These are phyloP conservation scores for Chelonoidis abingdonii DNA, from an alignment of 2,113 vertebrate species.

Conservation along the genomic window DNA sequence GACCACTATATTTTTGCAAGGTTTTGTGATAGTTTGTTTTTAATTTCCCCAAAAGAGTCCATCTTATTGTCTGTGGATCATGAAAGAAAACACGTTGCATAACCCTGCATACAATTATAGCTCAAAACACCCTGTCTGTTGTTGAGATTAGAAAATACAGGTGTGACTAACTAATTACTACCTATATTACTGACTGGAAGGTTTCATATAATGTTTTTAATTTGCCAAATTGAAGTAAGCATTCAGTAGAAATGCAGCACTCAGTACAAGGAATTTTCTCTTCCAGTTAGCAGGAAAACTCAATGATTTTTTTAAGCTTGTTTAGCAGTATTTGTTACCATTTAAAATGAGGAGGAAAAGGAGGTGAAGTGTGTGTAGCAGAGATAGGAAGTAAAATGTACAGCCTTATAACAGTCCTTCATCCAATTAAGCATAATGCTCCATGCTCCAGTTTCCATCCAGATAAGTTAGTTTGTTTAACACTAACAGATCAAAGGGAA, in stretches of 20 bases:
- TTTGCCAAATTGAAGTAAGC: slow-evolving; percentile 30
- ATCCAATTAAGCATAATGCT: background rate
- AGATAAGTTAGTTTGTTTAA: background rate
- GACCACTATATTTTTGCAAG: background rate
- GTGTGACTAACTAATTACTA: background rate
- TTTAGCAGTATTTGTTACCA: background rate
- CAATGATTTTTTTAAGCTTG: slow-evolving; percentile 3
- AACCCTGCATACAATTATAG: background rate
- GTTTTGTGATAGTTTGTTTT: background rate
- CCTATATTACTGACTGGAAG: background rate
- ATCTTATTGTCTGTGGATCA: background rate
- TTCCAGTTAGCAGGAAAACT: slow-evolving; percentile 9
- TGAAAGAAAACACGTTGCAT: background rate
- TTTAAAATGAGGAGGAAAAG: slow-evolving; percentile 6
- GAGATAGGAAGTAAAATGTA: background rate
- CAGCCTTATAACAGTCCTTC: background rate
- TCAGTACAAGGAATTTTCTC: slow-evolving; percentile 8
- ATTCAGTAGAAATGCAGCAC: slow-evolving; percentile 15
- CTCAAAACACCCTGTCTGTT: background rate
- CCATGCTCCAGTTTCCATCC: background rate
- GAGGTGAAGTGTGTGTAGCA: background rate
- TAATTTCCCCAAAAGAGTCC: background rate
- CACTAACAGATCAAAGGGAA: background rate
- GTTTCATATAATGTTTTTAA: slow-evolving; percentile 40
- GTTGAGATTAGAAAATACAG: slow-evolving; percentile 5